Conservation (phyloP, 2,797 vertebrate species). For the Falco columbarius region DNA sequence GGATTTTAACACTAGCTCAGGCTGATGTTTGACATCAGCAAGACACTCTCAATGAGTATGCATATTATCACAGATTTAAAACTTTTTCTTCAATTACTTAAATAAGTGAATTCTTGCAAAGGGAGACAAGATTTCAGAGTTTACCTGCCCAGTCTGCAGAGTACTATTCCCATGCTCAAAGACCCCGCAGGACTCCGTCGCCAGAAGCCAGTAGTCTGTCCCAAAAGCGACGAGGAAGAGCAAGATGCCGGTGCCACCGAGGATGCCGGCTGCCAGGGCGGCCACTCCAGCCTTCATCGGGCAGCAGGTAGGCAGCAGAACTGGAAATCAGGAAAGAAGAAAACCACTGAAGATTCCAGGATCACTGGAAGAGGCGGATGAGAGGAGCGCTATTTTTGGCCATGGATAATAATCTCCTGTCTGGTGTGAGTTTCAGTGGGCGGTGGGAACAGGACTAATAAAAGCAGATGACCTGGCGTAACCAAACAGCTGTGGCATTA, state of each 20-base stretch:
- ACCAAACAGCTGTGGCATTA: constrained; percentile 66
- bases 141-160: constrained; percentile 41
- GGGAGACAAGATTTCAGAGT: neutral
- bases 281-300: constrained; percentile 85
- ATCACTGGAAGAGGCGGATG: neutral
- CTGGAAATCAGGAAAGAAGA: constrained; percentile 8
- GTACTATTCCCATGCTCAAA: constrained; percentile 9
- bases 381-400: constrained; percentile 81
- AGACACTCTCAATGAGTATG: neutral
- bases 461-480: constrained; percentile 70
- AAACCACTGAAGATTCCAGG: neutral
- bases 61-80: neutral
- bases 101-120: neutral
- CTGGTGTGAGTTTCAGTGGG: constrained; percentile 78
- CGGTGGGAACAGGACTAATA: constrained; percentile 64
- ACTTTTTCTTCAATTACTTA: neutral
- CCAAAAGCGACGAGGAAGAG: constrained; percentile 86
- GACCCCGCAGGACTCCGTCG: constrained; percentile 81
- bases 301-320: neutral
- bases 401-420: constrained; percentile 51
- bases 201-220: constrained; percentile 90
- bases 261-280: constrained; percentile 80
- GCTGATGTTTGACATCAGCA: neutral
- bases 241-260: constrained; percentile 80
- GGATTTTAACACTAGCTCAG: neutral